A percentile compares a stretch with the other conserved stretches of the same genome.
Conservation (phyloP, 2,113 vertebrate species). For the Daphoenositta chrysoptera region DNA sequence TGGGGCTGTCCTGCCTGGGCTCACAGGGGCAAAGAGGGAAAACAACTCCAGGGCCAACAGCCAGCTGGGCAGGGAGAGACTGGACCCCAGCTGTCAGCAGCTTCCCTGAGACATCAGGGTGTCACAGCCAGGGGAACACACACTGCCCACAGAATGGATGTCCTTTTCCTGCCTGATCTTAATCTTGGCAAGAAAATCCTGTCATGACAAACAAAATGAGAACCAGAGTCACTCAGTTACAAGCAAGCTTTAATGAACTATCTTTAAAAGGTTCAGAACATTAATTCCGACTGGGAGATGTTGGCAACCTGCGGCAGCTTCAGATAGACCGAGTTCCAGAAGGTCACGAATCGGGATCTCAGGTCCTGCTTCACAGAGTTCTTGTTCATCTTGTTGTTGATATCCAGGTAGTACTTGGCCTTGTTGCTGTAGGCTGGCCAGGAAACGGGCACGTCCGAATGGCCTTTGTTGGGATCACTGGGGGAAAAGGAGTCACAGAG, state of each 20-base stretch:
- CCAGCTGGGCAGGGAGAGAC: background rate
- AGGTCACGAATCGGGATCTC: background rate
- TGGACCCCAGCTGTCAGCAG: background rate
- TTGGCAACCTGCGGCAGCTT: background rate
- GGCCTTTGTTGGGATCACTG: constrained; percentile 80
- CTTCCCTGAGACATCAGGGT: background rate
- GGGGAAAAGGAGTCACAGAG: no score
- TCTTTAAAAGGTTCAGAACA: no score
- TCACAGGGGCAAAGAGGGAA: background rate
- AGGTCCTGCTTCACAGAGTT: constrained; percentile 66
- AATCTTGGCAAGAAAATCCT: background rate
- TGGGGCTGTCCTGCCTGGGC: background rate
- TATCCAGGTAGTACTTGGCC: constrained; percentile 76
- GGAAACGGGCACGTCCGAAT: constrained; percentile 63
- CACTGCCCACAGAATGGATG: background rate
- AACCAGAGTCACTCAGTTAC: background rate
- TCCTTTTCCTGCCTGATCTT: background rate
- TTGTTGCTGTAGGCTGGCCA: constrained; percentile 76
- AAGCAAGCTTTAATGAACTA: background rate
- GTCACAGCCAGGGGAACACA: background rate
- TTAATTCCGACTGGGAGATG: background rate
- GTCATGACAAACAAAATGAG: background rate
- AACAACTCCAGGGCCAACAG: background rate
- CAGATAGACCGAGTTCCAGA: background rate
- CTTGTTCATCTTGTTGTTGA: constrained; percentile 67